Evolutionary conservation across 2,113 vertebrate species (phyloP).

Genomic region (Synodontis membranacea): DNA sequence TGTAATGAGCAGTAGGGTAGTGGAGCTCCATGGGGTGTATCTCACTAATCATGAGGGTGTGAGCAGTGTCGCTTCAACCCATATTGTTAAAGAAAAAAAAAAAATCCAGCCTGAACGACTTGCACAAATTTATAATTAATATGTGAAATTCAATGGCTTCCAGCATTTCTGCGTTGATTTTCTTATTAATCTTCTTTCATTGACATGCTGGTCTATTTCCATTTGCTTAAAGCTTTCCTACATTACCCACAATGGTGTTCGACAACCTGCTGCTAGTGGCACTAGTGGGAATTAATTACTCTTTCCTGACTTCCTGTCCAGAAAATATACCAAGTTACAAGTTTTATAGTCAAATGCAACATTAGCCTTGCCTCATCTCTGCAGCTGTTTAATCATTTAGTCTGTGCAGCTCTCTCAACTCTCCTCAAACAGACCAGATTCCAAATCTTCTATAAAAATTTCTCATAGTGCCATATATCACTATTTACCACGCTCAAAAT

Average conservation of each 20-base stretch:
- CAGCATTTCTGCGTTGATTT: slow-evolving; percentile 2
- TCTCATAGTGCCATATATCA: background rate
- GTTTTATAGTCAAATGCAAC: background rate
- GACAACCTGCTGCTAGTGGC: background rate
- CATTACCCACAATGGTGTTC: background rate
- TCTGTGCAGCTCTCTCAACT: background rate
- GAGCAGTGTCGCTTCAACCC: slow-evolving; percentile 59
- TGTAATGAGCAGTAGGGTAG: slow-evolving; percentile 66
- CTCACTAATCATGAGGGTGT: slow-evolving; percentile 74
- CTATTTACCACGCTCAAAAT: background rate
- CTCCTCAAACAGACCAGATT: background rate
- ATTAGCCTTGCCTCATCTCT: background rate
- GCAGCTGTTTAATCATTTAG: background rate
- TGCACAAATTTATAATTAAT: slow-evolving; percentile 18
- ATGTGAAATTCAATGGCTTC: background rate
- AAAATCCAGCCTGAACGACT: slow-evolving; percentile 12
- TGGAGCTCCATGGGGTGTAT: slow-evolving; percentile 62
- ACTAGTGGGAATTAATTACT: background rate
- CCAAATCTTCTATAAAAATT: background rate
- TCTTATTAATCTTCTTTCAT: background rate
- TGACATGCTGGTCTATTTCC: background rate
- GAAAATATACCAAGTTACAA: background rate
- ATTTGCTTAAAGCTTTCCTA: background rate
- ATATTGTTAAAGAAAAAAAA: slow-evolving; percentile 52
- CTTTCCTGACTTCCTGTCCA: background rate